Evolutionary conservation across 2,888 invertebrate species (phyloP), one percentile per base, ranked within the genome.

Genomic region (Actias luna): DNA sequence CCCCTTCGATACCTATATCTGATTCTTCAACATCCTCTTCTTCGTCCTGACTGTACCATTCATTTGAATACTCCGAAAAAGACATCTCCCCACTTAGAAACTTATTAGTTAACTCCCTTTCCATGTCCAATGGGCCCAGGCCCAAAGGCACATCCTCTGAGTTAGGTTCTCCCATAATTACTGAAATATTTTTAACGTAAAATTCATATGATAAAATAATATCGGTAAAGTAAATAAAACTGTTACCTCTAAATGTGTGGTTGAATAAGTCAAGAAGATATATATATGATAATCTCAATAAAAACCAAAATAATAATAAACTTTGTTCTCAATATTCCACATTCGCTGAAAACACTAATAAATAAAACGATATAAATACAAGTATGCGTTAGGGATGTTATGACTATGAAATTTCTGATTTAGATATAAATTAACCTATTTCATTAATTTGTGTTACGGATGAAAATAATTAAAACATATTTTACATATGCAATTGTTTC

Each of bases 21-120:
- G 88, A 85, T 35, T 94, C 94, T 62, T 90, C 88, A 59, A 90
- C 89, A 66, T 87, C 85, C 64, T 85, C 88, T 61, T 85, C 84
- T 36, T 86, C 87, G 22, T 85, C 85, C 55, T 84, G 84, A 61
- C 79, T 81, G 66, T 88, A 90, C 90, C 92, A 93, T 78, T 93
- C 93, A 75, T 93, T 94, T 69, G 95, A 94, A 77, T 94, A 96
- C 69, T 96, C 96, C 33, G 95, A 94, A 73, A 96, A 96, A 35
- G 95, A 94, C 72, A 96, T 93, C 83, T 96, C 94, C 1, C 96
- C 96, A 75, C 94, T 94, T 61, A 96, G 88, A 88, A 95, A 96
- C 72, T 95, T 95, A 72, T 93, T 94, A 0, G 95, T 95, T 35
- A 96, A 80, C 62, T 93, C 93, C 42, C 93, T 91, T 70, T 94